A percentile compares a stretch with the other conserved stretches of the same genome.
Evolutionary conservation across 2,888 invertebrate genomes (phyloP).

Genomic region (Corbicula japonica): DNA sequence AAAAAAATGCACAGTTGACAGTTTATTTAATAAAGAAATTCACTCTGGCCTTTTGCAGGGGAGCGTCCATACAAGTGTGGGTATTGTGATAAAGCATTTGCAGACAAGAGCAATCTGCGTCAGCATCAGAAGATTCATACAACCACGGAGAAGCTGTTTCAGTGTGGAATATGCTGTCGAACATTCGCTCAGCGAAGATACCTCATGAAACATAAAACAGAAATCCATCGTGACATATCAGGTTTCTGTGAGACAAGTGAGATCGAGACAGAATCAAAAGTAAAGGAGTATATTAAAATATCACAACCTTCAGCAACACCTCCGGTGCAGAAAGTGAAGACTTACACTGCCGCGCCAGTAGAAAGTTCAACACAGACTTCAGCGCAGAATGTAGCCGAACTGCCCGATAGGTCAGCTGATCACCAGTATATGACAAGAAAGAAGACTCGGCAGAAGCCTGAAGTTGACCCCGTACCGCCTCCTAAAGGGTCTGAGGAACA

Average conservation of each 20-base stretch:
- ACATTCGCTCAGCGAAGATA: conserved; percentile 61
- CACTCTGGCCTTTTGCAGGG: conserved; percentile 35
- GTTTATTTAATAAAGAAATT: too few relatives aligned
- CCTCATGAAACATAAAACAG: conserved; percentile 56
- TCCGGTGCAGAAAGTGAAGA: neutral
- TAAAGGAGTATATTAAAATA: too few relatives aligned
- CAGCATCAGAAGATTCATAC: conserved; percentile 62
- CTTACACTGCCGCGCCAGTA: conserved; percentile 1
- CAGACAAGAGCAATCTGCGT: conserved; percentile 58
- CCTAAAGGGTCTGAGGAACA: conserved; percentile 7
- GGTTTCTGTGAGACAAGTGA: conserved; percentile 24
- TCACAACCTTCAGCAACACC: neutral
- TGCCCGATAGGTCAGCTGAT: conserved; percentile 25
- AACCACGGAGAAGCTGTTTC: conserved; percentile 58
- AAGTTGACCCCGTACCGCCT: too few relatives aligned
- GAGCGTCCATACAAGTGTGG: conserved; percentile 56
- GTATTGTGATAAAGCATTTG: conserved; percentile 57
- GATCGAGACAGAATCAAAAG: neutral
- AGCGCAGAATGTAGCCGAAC: conserved; percentile 10
- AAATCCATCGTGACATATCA: conserved; percentile 51
- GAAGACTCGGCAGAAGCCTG: conserved; percentile 27
- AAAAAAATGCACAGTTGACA: too few relatives aligned
- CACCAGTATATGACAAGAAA: conserved; percentile 52
- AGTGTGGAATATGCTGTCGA: conserved; percentile 54
- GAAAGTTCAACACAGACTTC: neutral